Percentiles rank a stretch among this genome's conserved stretches.
phyloP scores from a whole-genome alignment of 2,888 invertebrate genomes.

The Monochamus alternatus region DNA sequence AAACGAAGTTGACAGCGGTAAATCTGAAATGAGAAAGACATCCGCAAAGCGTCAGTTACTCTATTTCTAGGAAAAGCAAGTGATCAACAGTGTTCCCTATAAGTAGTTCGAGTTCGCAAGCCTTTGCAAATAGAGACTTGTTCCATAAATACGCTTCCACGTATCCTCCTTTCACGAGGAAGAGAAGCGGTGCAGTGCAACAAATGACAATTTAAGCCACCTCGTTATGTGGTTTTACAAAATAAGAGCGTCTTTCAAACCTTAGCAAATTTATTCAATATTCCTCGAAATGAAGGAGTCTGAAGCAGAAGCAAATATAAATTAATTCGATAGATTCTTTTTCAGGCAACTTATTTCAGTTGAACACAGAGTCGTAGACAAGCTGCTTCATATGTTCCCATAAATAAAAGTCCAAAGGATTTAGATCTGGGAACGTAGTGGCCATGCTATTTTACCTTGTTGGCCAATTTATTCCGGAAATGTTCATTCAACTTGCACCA shows the following conservation, averaged over 20 bases:
- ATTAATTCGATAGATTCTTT: too few relatives aligned
- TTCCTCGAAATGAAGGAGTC: too few relatives aligned
- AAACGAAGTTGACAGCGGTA: not conserved
- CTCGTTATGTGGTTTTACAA: not conserved
- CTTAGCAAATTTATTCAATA: too few relatives aligned
- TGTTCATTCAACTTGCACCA: too few relatives aligned
- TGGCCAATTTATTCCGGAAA: too few relatives aligned
- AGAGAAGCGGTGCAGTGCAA: not conserved
- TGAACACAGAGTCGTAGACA: too few relatives aligned
- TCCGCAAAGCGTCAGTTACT: not conserved
- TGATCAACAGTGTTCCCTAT: conserved; percentile 1
- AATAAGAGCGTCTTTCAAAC: not conserved
- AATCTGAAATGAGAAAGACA: not conserved
- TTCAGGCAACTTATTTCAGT: too few relatives aligned
- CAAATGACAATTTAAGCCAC: conserved; percentile 3
- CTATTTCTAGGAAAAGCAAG: not conserved
- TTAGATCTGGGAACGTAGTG: too few relatives aligned
- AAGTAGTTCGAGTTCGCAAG: not conserved
- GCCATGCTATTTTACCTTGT: too few relatives aligned
- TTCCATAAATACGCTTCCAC: not conserved
- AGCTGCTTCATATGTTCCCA: too few relatives aligned
- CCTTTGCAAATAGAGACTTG: conserved; percentile 14
- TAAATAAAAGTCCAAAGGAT: too few relatives aligned
- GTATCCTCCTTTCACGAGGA: not conserved
- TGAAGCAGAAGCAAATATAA: too few relatives aligned